Base-by-base conservation (phyloP, 2,888 invertebrate species). In the Cheilosia vernalis region DNA sequence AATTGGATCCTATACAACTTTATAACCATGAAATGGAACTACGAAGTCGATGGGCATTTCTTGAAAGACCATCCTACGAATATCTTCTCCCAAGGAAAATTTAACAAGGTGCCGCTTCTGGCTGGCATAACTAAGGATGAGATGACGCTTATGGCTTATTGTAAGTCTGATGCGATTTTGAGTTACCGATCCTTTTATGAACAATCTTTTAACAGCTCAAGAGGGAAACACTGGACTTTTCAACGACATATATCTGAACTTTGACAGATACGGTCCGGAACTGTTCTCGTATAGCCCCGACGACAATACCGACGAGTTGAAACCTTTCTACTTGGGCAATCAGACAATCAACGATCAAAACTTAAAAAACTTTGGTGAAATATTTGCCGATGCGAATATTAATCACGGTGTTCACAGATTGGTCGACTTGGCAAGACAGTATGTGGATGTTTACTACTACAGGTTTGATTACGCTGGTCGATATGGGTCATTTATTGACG, bases 11-110 rank as follows among this genome's bases (percentile, higher is more conserved):
- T 88, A 0, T 89, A 89, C 66, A 74, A 73, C 47, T 88, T 90
- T 21, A 37, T 87, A 3, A 89, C 89, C 27, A 89, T 90, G 88
- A 89, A 90, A 58, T 91, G 91, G 91, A 89, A 89, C 83, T 91
- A 89, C 66, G 94, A 95, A 15, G 92, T 95, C 9, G 95, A 95
- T 89, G 94, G 94, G 0, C 92, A 94, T 81, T 95, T 95, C 89
- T 89, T 95, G 40, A 83, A 92, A 0, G 92, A 92, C 0, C 93
- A 94, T 88, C 95, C 95, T 0, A 90, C 92, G 40, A 91, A 92
- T 6, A 89, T 93, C 0, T 93, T 95, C 17, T 89, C 90, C 5
- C 88, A 91, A 44, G 94, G 94, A 0, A 90, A 92, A 47, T 93
- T 95, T 81, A 90, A 93, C 33, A 92, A 93, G 21, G 94, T 95